Base-by-base conservation (phyloP, 1,140 invertebrate genomes). In the Cryptotermes secundus region DNA sequence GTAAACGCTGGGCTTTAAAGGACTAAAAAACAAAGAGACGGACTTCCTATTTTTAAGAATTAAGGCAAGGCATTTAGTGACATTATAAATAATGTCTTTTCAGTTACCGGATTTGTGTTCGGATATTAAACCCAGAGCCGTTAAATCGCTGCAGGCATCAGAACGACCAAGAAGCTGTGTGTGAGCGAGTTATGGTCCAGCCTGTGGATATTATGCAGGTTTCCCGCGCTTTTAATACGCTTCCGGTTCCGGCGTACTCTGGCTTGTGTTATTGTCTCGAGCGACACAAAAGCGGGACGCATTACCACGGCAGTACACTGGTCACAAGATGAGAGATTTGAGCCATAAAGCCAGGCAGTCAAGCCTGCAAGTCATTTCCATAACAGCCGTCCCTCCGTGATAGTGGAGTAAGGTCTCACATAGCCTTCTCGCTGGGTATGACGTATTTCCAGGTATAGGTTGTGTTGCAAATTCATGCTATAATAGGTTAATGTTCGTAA, bases 171-270 rank as follows among this genome's bases (percentile, higher is more conserved):
- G 53, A 31, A 31, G 59, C 59, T 72, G 26, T 72, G 59, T 31
- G 10, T 59, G 2, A 22, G 26, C 53, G 19, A 22, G 53, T 72
- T 72, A 72, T 4, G 59, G 59, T 72, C 26, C 59, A 26, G 7
- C 59, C 59, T 72, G 59, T 72, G 26, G 59, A 72, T 72, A 72
- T 72, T 72, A 31, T 31, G 59, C 59, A 72, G 59, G 59, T 72
- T 72, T 26, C n/a, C 53, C 59, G n/a, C 59, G 59, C 59, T 72
- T 72, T 72, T 72, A 72, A 72, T 72, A 72, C 59, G 59, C 59
- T 72, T 72, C 59, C 59, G 59, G 26, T 72, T 31, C 59, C 59
- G n/a, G n/a, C n/a, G 59, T 72, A 31, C 26, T 72, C 6, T 72
- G 59, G 59, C 7, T 31, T 72, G 59, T 72, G 59, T 72, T 72